A percentile compares a stretch with the other conserved stretches of the same genome.
Evolutionary conservation across 2,113 vertebrate species (phyloP).

Genomic region (Bambusicola thoracicus): DNA sequence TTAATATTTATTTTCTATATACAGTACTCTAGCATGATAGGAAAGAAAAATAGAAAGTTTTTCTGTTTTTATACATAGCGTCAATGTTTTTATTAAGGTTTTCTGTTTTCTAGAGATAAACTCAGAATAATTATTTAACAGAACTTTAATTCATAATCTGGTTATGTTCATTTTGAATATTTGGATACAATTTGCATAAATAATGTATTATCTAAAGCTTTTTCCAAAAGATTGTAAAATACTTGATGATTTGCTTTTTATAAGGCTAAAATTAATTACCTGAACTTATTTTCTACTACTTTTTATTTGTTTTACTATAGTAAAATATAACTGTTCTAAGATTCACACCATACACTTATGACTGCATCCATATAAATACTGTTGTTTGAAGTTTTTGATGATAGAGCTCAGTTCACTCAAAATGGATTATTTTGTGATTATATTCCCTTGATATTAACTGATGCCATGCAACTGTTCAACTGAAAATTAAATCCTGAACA

Average conservation of each 20-base stretch:
- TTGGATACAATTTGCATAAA: conserved; percentile 74
- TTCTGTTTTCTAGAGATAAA: conserved; percentile 55
- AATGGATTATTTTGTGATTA: neutral
- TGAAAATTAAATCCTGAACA: conserved; percentile 7
- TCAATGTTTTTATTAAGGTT: conserved; percentile 43
- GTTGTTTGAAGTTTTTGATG: neutral
- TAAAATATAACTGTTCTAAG: conserved; percentile 17
- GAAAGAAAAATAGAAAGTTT: neutral
- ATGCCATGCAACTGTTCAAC: neutral
- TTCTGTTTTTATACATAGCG: neutral
- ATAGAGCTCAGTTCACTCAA: neutral
- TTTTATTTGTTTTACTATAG: neutral
- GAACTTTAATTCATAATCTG: conserved; percentile 72
- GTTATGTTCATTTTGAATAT: conserved; percentile 68
- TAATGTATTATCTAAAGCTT: conserved; percentile 68
- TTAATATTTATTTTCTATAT: neutral
- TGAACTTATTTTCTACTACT: conserved; percentile 44
- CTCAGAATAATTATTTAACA: conserved; percentile 66
- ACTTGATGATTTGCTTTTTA: conserved; percentile 76
- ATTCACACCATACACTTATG: neutral
- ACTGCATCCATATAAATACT: conserved; percentile 28
- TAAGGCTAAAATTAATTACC: conserved; percentile 67
- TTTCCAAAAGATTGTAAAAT: conserved; percentile 72
- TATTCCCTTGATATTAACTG: neutral
- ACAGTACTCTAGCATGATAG: neutral